These are phyloP conservation scores for Rhineura floridana DNA, from an alignment of 2,113 vertebrate genomes.

Conservation along the genomic window DNA sequence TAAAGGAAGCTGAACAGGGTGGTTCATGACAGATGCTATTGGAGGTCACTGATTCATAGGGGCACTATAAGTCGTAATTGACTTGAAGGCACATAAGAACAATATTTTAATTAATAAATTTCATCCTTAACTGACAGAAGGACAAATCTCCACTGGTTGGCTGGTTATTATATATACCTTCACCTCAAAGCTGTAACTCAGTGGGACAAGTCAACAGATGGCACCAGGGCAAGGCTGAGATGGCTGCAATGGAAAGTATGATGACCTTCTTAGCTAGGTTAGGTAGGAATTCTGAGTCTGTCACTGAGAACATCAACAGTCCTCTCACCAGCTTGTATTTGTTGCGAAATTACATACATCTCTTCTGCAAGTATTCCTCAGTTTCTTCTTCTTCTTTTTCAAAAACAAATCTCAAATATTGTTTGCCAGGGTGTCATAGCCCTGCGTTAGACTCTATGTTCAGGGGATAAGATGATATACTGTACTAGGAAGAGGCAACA, in stretches of 20 bases:
- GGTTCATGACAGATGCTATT: too few relatives aligned
- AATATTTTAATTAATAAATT: slow-evolving; percentile 64
- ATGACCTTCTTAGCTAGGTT: not conserved
- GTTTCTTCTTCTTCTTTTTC: not conserved
- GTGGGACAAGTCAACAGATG: not conserved
- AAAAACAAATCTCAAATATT: not conserved
- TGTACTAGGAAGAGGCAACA: not conserved
- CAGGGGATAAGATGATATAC: not conserved
- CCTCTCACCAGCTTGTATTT: not conserved
- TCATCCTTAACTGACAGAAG: slow-evolving; percentile 59
- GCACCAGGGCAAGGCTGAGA: not conserved
- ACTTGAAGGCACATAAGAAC: too few relatives aligned
- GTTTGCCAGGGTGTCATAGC: too few relatives aligned
- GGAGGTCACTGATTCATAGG: too few relatives aligned
- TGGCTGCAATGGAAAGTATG: too few relatives aligned
- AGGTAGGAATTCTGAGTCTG: not conserved
- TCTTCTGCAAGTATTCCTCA: not conserved
- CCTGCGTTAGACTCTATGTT: too few relatives aligned
- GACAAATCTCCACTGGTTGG: slow-evolving; percentile 17
- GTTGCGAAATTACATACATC: not conserved
- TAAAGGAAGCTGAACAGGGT: too few relatives aligned
- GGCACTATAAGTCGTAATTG: too few relatives aligned
- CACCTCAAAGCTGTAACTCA: not conserved
- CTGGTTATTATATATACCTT: not conserved
- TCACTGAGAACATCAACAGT: not conserved